Evolutionary conservation across 2,888 invertebrate species (phyloP), one percentile per base, ranked within the genome.

Genomic region (Campaea margaritaria): DNA sequence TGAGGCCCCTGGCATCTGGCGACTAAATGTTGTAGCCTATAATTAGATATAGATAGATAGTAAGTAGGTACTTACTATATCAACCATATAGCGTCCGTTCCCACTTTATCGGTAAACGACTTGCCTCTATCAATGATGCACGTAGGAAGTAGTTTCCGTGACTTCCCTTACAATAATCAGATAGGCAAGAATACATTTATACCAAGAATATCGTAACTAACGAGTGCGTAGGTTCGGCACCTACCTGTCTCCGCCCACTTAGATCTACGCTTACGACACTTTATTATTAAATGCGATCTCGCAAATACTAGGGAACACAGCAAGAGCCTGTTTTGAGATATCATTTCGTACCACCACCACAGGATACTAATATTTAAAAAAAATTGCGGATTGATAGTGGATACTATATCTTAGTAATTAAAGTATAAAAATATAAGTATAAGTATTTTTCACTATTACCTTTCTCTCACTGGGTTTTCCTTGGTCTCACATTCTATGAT

Each of bases 201-300:
- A 31, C 34, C 59, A 58, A 67, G 45, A 65, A 67, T 47, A 53
- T 67, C 58, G 70, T 65, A 64, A 64, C 65, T 65, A 65, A 67
- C 68, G 70, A 72, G 69, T 65, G 79, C 78, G 79, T 78, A 78
- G 79, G 79, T 60, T 42, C 31, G 38, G 28, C 15, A 38, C 62
- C 68, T 66, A 71, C 70, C 69, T 67, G 64, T 64, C 73, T 77
- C 73, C 52, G 39, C 56, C 58, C 52, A 53, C 58, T 21, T 21
- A 21, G 21, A 21, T 5, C 44, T 11, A 15, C 58, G 15, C 27
- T 53, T 48, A 51, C 52, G 48, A 52, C 45, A 57, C 39, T 31
- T 43, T 42, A 39, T 34, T 50, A 41, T 46, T 13, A 62, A 64
- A 69, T 38, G 49, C 42, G 50, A 50, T 54, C 31, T 34, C 42